Evolutionary conservation across 1,140 invertebrate species (phyloP), one percentile per base, ranked within the genome.

Genomic region (Drosophila serrata): DNA sequence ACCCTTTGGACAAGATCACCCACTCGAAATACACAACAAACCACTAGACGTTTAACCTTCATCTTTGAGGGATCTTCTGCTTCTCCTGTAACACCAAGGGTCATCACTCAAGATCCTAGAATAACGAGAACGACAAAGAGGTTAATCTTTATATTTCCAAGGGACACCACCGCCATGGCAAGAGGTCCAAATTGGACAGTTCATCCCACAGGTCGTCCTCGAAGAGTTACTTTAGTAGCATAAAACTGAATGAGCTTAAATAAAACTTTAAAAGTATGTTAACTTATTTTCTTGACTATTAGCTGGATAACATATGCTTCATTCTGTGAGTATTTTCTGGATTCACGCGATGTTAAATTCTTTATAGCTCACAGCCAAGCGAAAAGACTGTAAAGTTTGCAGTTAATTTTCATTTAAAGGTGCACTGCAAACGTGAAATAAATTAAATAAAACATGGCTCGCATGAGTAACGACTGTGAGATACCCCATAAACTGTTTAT

Each of bases 291-390:
- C 8, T 17, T 17, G 1, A 9, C 19, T 55, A n/a, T 35, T 24
- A n/a, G 39, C 13, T 9, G 31, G 7, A 4, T 55, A 22, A 22
- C 17, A 31, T 15, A 15, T 22, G 12, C 31, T 42, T 22, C 6
- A 19, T 17, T 33, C n/a, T 19, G 15, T 2, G 37, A 27, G n/a
- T 37, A 51, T 51, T 29, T 9, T n/a, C 33, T 22, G 53, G 6
- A 49, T 64, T 59, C 78, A 79, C 68, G 78, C 79, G 75, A 86
- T 69, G 29, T 56, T 82, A 27, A 79, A 86, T 87, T 65, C 55
- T 76, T 64, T 75, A 79, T 79, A 63, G 58, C 51, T 53, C 42
- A 63, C 43, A 64, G 46, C 6, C 42, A 37, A 37, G 67, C 31
- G 19, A 56, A 43, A 29, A 7, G 40, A 35, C 40, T 43, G 11